Evolutionary conservation across 1,140 invertebrate genomes (phyloP).

Genomic region (Cydia fagiglandana): DNA sequence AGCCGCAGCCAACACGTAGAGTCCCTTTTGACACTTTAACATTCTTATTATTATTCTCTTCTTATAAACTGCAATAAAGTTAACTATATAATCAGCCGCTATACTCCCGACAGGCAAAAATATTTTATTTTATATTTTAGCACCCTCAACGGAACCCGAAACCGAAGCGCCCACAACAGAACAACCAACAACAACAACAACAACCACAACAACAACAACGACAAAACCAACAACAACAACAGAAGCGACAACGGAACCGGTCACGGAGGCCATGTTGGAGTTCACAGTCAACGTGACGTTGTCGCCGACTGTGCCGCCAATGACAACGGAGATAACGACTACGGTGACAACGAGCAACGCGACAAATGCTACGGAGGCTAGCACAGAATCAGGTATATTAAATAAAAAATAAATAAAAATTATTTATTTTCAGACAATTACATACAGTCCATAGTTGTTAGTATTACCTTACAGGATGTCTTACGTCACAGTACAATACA

Average conservation of each 20-base stretch:
- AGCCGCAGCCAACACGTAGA: too few species aligned
- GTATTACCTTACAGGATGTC: too few species aligned
- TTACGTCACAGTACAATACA: too few species aligned
- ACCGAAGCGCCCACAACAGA: constrained; percentile 43
- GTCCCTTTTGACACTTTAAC: too few species aligned
- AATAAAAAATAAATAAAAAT: too few species aligned
- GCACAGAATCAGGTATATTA: constrained; percentile 39
- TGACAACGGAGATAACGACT: constrained; percentile 50
- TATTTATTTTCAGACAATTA: too few species aligned
- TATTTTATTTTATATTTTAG: not conserved
- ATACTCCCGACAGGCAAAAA: too few species aligned
- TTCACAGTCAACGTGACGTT: constrained; percentile 63
- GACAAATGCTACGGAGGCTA: constrained; percentile 40
- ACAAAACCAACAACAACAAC: constrained; percentile 48
- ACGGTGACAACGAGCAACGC: constrained; percentile 30
- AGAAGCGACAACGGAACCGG: constrained; percentile 33
- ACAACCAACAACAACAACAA: constrained; percentile 13
- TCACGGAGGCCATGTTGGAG: constrained; percentile 51
- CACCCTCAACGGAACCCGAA: constrained; percentile 37
- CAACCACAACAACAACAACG: constrained; percentile 33
- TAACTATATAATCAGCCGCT: too few species aligned
- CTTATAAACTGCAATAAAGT: too few species aligned
- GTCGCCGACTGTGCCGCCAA: constrained; percentile 55
- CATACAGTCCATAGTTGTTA: too few species aligned
- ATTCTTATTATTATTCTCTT: too few species aligned